phyloP scores from a whole-genome alignment of 2,113 vertebrate genomes.

The Probosciger aterrimus region DNA sequence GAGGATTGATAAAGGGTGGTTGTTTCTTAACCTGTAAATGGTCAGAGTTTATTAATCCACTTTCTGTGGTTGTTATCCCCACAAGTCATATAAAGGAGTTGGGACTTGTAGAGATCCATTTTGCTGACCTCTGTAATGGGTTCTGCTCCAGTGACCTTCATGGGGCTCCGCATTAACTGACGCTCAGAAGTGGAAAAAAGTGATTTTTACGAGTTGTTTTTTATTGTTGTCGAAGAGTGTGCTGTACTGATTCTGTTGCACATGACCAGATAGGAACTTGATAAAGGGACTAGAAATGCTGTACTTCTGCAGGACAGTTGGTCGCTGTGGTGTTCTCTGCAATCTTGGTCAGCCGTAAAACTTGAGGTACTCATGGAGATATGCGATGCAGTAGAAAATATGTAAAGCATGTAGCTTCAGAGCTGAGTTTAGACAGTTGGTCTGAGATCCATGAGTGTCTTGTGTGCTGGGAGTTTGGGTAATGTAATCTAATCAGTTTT shows the following conservation, averaged over 20 bases:
- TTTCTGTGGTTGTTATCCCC: neutral
- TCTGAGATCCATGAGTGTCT: slow-evolving; percentile 42
- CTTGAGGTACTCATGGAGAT: slow-evolving; percentile 53
- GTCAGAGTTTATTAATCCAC: neutral
- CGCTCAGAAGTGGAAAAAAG: neutral
- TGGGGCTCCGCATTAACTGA: neutral
- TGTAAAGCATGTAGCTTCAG: slow-evolving; percentile 57
- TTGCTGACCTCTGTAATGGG: slow-evolving; percentile 17
- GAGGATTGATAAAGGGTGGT: neutral
- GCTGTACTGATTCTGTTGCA: neutral
- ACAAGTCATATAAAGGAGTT: neutral
- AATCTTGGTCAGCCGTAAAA: neutral
- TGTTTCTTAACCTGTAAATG: slow-evolving; percentile 22
- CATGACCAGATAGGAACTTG: neutral
- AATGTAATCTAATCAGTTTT: slow-evolving; percentile 7
- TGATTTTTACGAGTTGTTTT: neutral
- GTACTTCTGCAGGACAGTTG: neutral
- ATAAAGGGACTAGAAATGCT: neutral
- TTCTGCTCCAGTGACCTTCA: neutral
- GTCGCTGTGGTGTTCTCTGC: neutral
- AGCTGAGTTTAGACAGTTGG: slow-evolving; percentile 59
- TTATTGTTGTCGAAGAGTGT: neutral
- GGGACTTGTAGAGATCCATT: neutral
- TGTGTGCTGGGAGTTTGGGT: slow-evolving; percentile 25
- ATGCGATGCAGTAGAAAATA: slow-evolving; percentile 52